Percentiles rank a stretch among this genome's conserved stretches.
Conservation (phyloP, 2,113 vertebrate species). For the Sylvilagus bachmani region DNA sequence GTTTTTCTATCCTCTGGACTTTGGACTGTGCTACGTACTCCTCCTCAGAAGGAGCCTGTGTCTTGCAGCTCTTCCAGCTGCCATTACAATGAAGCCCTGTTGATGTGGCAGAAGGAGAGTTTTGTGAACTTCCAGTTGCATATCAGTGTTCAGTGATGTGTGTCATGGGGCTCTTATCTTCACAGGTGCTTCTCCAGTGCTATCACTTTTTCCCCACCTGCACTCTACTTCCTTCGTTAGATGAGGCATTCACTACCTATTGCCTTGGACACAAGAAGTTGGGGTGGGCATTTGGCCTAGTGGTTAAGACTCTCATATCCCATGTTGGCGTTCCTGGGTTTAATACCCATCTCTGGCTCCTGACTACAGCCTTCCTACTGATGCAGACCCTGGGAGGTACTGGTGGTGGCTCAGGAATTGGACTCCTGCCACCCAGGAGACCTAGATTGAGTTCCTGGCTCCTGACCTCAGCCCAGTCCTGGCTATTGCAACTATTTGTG, state of each 20-base stretch:
- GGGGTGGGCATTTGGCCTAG: too few species aligned
- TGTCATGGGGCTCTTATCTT: background rate
- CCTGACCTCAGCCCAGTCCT: too few species aligned
- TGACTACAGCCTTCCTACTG: too few species aligned
- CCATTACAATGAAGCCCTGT: too few species aligned
- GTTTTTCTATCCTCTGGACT: background rate
- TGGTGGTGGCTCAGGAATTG: too few species aligned
- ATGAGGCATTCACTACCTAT: background rate
- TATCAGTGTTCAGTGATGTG: background rate
- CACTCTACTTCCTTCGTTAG: background rate
- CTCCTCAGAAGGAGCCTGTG: background rate
- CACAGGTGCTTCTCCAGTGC: background rate
- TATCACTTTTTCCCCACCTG: background rate
- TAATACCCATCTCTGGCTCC: too few species aligned
- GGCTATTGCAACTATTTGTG: too few species aligned
- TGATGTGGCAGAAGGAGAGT: background rate
- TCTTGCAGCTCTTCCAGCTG: background rate
- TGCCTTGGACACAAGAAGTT: background rate
- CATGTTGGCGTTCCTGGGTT: too few species aligned
- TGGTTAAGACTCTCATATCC: too few species aligned
- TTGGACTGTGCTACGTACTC: background rate
- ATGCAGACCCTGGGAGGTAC: too few species aligned
- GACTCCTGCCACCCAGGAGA: too few species aligned
- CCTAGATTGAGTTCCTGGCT: too few species aligned
- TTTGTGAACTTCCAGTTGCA: background rate